A percentile compares a stretch with the other conserved stretches of the same genome.
These are phyloP conservation scores for Trachurus trachurus DNA, from an alignment of 2,797 vertebrate species.

Conservation along the genomic window DNA sequence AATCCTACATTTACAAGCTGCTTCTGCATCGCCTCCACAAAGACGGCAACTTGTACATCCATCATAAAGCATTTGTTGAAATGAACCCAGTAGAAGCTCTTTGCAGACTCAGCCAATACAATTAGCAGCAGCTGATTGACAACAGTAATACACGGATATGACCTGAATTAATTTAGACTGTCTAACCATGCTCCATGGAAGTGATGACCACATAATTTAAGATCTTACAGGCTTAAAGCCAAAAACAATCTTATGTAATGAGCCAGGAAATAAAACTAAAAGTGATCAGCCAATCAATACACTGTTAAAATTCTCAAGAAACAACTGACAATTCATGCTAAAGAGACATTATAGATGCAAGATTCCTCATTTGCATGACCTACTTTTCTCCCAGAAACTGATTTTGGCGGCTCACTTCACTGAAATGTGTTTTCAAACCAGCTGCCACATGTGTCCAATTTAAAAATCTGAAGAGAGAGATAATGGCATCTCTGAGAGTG, in stretches of 20 bases:
- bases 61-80: neutral
- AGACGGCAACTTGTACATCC: neutral
- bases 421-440: neutral
- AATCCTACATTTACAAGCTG: neutral
- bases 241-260: no score
- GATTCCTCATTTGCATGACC: no score
- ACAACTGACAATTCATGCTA: no score
- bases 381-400: neutral
- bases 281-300: no score
- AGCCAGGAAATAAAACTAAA: no score
- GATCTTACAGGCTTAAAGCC: no score
- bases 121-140: neutral
- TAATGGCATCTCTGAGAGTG: neutral
- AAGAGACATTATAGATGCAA: no score
- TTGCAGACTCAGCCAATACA: neutral
- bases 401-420: neutral
- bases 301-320: no score
- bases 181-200: no score
- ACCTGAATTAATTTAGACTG: neutral
- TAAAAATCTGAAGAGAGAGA: neutral
- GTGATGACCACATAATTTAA: no score
- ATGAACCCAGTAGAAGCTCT: slow-evolving; percentile 10
- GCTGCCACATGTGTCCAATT: neutral
- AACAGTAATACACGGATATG: neutral
- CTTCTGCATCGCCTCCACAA: slow-evolving; percentile 5